phyloP scores from a whole-genome alignment of 2,113 vertebrate genomes.

The Raphicerus campestris region DNA sequence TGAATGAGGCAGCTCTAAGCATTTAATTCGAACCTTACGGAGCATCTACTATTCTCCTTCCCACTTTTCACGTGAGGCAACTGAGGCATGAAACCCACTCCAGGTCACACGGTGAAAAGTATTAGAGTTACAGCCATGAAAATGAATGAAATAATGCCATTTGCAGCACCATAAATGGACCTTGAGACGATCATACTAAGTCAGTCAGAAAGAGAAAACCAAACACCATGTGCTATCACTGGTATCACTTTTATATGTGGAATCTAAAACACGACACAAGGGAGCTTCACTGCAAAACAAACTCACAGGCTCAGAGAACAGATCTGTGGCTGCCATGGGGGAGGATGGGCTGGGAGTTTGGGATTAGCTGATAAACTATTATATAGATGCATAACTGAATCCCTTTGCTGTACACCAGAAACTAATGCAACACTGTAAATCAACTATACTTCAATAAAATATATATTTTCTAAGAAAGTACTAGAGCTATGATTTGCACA shows the following conservation, averaged over 20 bases:
- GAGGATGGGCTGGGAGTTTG: neutral
- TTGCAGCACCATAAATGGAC: neutral
- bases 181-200: neutral
- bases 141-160: neutral
- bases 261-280: neutral
- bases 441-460: neutral
- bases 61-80: neutral
- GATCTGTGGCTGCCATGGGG: neutral
- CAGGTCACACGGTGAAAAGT: neutral
- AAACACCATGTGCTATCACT: neutral
- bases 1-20: neutral
- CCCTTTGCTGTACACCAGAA: neutral
- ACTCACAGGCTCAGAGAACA: neutral
- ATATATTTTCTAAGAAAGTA: neutral
- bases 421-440: neutral
- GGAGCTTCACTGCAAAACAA: neutral
- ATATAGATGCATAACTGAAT: neutral
- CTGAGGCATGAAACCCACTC: neutral
- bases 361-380: neutral
- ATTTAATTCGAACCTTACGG: neutral
- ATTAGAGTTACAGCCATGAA: no score
- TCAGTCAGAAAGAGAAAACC: neutral
- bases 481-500: neutral
- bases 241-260: neutral
- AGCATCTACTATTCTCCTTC: neutral